Base-by-base conservation (phyloP, 2,797 vertebrate genomes). In the Petrocephalus sullivani region DNA sequence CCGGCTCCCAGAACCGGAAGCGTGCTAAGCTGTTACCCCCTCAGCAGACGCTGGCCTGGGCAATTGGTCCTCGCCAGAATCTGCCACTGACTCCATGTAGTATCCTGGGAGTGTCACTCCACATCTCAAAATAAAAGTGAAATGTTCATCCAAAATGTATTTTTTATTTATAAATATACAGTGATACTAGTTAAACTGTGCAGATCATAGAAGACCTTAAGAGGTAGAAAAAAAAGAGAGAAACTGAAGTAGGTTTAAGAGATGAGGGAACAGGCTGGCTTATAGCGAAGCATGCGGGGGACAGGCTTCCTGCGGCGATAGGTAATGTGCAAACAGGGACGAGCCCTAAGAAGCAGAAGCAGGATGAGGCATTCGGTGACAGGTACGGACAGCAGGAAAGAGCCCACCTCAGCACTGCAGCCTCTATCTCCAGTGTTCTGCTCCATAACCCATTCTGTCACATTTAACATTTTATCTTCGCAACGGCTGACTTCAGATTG, bases 391-490 rank as follows among this genome's bases (percentile, higher is more conserved):
- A 71, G 67, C 23, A 16, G 67, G 33, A 71, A 41, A 37, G 33
- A 71, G 23, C 14, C 67, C 14, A 28, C 33, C 67, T 51, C 46
- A 82, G 78, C 78, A 82, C 78, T 82, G 16, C n/a, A 0, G 2
- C 23, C 12, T 60, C 57, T 60, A 60, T 46, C 23, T 86, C 14
- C 10, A 86, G 85, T 16, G 56, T 28, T 86, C 56, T 61, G 58
- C 33, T 86, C 28, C 61, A 19, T 60, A 33, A 86, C 23, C 33
- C 19, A 1, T 86, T 60, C 46, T n/a, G 85, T 86, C 85, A 86
- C 85, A 60, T 60, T 19, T 86, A 60, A 86, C 56, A 23, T 86
- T 60, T 85, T 60, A 60, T 56, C 83, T 86, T 86, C 8, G 37
- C n/a, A 49, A 86, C 33, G 56, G 14, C 85, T 53, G 28, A 41